Base-by-base conservation (phyloP, 1,140 invertebrate species). In the Danaus melanippus region DNA sequence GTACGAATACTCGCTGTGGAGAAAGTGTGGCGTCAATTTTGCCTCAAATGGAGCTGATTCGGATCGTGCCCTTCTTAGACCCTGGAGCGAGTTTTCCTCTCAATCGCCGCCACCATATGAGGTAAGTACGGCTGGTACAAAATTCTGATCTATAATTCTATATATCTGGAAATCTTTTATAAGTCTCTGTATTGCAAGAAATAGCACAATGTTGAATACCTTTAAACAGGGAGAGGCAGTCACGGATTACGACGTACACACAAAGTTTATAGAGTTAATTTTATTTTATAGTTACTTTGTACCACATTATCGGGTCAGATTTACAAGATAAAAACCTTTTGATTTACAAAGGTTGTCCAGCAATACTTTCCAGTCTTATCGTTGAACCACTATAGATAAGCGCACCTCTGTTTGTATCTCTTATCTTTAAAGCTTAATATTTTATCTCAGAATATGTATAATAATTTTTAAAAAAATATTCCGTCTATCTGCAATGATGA, bases 1-100 rank as follows among this genome's bases (percentile, higher is more conserved):
- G 43, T 82, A 90, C 53, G 89, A 90, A 57, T 79, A 90, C 61
- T 88, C 89, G 21, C 68, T 89, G 42, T 84, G 87, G 64, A 86
- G 87, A 66, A 89, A 88, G 72, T 83, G 60, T 66, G 85, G 79
- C 32, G 82, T 85, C 48, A 81, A 74, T 54, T 86, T 79, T 58
- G 74, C 82, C 50, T 66, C 74, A 46, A 78, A 69, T 62, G 84
- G 76, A 49, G 80, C 79, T 42, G 85, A 81, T 55, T 73, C 67
- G 17, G 83, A 84, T 32, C 74, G 79, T 54, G 74, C 78, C 5
- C 71, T 87, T 49, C 71, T 90, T 56, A 87, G 79, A 39, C 79
- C 81, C 42, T 86, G 83, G 83, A 74, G 54, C 47, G 83, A 86
- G 55, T 51, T 83, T 50, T 84, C 80, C 50, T 65, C 73, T 21